Base-by-base conservation (phyloP, 2,888 invertebrate genomes). In the Dynastes tityus region DNA sequence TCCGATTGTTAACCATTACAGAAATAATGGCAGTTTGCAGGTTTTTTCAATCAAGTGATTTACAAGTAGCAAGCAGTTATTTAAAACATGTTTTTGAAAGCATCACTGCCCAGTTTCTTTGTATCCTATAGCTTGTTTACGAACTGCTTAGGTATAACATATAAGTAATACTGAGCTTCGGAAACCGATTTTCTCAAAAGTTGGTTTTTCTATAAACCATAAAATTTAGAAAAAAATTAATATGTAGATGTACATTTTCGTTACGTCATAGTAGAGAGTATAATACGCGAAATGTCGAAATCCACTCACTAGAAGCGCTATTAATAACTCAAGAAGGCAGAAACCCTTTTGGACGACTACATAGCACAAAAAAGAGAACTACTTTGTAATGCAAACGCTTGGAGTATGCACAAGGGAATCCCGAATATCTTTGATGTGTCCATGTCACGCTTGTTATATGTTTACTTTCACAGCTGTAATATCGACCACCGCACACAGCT, bases 351-450 rank as follows among this genome's bases (percentile, higher is more conserved):
- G 55, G 71, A 37, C 16, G 37, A 2, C 55, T 55, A 55, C 55
- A 55, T 55, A 55, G 37, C 13, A n/a, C 22, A 49, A 40, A 55
- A 71, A 71, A 71, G 55, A 71, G 71, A 58, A 71, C 53, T 51
- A 71, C 49, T 68, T 68, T 68, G 68, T 51, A 68, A 68, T 55
- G 71, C 71, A 71, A 71, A 71, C 71, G 58, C 37, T 49, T 2
- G 8, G 11, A 29, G 32, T 37, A 37, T 71, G 16, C 71, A 55
- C 71, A 37, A 71, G 55, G 71, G 58, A 55, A 58, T 37, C 40
- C n/a, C 55, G 22, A 71, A 55, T 67, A 67, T 55, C 71, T 58
- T 71, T 71, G 71, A 71, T 71, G 71, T 71, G 71, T 71, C 58
- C 37, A 37, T 71, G 71, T 71, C 71, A 71, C 58, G 55, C 55